Evolutionary conservation across 1,140 invertebrate species (phyloP).

Genomic region (Mycetomoellerius zeteki): DNA sequence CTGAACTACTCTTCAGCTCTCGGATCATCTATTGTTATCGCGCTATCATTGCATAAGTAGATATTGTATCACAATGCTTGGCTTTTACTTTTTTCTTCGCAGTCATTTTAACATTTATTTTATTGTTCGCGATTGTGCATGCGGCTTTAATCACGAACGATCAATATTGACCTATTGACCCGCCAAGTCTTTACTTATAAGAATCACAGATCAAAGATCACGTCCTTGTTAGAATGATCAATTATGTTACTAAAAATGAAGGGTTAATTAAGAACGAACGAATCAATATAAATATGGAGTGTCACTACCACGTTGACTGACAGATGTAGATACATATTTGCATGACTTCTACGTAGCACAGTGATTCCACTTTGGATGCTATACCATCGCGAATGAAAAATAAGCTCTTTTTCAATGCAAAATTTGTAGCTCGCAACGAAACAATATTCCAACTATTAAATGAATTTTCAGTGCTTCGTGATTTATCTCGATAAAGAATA

Average conservation of each 20-base stretch:
- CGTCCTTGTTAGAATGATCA: neutral
- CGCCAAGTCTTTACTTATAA: neutral
- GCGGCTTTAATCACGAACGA: neutral
- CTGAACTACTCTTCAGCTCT: neutral
- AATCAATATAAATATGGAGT: neutral
- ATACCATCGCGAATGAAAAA: neutral
- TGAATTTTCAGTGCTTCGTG: neutral
- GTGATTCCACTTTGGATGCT: neutral
- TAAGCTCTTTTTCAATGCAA: slow-evolving; percentile 4
- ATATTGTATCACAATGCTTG: neutral
- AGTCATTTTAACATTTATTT: neutral
- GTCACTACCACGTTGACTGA: neutral
- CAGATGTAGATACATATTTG: slow-evolving; percentile 1
- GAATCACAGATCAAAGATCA: neutral
- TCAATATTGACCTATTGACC: neutral
- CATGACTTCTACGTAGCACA: neutral
- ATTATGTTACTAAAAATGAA: neutral
- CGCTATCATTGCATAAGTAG: neutral
- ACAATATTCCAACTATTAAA: neutral
- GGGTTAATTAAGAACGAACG: neutral
- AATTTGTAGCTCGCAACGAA: neutral
- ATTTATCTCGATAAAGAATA: slow-evolving; percentile 11
- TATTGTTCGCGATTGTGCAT: neutral
- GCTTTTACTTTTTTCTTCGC: neutral
- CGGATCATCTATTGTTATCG: neutral